phyloP scores from a whole-genome alignment of 2,888 invertebrate species.

The Dryomyza anilis region DNA sequence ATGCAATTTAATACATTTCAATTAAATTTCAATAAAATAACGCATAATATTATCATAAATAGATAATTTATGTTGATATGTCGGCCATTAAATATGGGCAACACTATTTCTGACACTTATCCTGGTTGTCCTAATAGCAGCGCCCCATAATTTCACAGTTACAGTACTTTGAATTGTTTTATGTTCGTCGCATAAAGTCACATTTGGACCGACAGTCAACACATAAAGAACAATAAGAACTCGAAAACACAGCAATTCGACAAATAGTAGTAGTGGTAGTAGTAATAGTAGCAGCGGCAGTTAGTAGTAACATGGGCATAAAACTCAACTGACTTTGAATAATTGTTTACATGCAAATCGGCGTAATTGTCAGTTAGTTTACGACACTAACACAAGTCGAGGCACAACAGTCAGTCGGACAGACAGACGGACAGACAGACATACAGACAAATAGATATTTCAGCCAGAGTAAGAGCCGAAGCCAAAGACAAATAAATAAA shows the following conservation, averaged over 20 bases:
- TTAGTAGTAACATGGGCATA: slow-evolving; percentile 12
- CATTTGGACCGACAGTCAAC: neutral
- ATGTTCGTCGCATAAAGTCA: neutral
- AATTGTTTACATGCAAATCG: slow-evolving; percentile 25
- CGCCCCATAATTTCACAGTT: neutral
- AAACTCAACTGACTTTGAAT: slow-evolving; percentile 20
- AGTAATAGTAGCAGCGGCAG: no score
- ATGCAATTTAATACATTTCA: no score
- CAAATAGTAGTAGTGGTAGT: neutral
- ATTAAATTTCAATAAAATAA: no score
- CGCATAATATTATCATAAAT: no score
- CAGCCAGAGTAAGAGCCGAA: neutral
- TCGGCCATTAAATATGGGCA: no score
- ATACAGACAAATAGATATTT: neutral
- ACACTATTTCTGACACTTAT: no score
- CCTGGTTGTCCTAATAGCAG: neutral
- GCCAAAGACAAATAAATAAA: slow-evolving; percentile 5
- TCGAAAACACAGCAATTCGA: neutral
- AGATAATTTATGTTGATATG: no score
- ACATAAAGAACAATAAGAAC: neutral
- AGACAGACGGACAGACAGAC: slow-evolving; percentile 1
- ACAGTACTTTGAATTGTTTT: slow-evolving; percentile 20
- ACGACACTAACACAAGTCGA: slow-evolving; percentile 14
- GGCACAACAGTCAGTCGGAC: no score
- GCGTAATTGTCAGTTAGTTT: slow-evolving; percentile 25